phyloP scores from a whole-genome alignment of 2,797 vertebrate species.

The Rousettus madagascariensis region DNA sequence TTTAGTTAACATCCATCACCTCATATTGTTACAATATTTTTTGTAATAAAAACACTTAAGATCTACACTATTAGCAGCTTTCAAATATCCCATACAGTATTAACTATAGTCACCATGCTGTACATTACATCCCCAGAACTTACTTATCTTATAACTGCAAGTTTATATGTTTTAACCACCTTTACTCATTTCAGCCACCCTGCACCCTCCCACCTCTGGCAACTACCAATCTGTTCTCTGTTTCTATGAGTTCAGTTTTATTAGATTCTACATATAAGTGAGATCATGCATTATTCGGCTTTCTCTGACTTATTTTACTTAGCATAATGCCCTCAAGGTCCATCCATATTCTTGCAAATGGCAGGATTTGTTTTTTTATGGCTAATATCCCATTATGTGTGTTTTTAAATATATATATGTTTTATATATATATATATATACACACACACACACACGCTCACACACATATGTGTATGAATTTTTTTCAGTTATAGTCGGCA shows the following conservation, averaged over 20 bases:
- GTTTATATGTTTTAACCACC: not conserved
- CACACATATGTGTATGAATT: no score
- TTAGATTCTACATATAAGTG: not conserved
- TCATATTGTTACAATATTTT: not conserved
- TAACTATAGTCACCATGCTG: not conserved
- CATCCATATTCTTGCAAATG: not conserved
- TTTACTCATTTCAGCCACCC: not conserved
- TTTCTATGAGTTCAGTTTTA: not conserved
- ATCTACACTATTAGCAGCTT: not conserved
- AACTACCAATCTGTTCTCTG: not conserved
- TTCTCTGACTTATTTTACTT: not conserved
- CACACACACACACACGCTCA: no score
- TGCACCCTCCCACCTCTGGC: not conserved
- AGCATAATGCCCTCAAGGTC: not conserved
- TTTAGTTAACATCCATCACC: not conserved
- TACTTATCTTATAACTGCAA: not conserved
- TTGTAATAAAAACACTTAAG: not conserved
- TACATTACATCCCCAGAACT: not conserved
- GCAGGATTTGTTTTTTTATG: not conserved
- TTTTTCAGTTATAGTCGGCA: no score
- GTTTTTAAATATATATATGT: not conserved
- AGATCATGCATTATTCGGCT: not conserved
- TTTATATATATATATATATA: no score
- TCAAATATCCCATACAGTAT: not conserved
- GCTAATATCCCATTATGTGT: not conserved